Evolutionary conservation across 2,797 vertebrate species (phyloP).

Genomic region (Siniperca obscura): DNA sequence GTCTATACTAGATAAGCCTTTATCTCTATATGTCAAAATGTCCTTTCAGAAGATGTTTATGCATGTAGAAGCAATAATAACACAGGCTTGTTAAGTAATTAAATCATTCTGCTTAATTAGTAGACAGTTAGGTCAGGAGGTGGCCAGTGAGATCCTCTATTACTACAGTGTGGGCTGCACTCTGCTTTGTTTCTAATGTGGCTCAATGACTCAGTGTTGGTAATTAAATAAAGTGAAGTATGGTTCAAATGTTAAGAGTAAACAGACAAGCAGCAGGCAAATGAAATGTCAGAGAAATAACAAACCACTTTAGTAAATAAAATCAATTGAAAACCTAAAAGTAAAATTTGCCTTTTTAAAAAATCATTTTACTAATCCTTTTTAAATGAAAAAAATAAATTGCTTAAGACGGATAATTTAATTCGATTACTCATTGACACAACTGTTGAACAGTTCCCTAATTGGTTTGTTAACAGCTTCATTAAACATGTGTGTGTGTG

Average conservation of each 20-base stretch:
- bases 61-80: neutral
- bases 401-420: neutral
- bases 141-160: constrained; percentile 3
- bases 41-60: neutral
- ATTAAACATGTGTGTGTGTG: constrained; percentile 17
- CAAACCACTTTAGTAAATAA: constrained; percentile 3
- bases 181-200: constrained; percentile 4
- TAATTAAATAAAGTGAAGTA: constrained; percentile 36
- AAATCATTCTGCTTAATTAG: constrained; percentile 8
- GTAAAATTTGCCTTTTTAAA: neutral
- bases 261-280: constrained; percentile 13
- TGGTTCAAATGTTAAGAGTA: constrained; percentile 19
- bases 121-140: constrained; percentile 8
- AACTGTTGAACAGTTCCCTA: constrained; percentile 1
- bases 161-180: constrained; percentile 1
- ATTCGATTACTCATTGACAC: constrained; percentile 29
- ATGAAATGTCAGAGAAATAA: constrained; percentile 16
- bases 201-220: constrained; percentile 21
- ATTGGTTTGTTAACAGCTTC: constrained; percentile 18
- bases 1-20: neutral
- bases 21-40: neutral
- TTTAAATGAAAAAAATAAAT: neutral
- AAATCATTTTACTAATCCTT: neutral
- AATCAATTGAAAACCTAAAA: constrained; percentile 23
- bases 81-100: neutral